These are phyloP conservation scores for Hemicordylus capensis DNA, from an alignment of 2,113 vertebrate genomes.

Conservation along the genomic window DNA sequence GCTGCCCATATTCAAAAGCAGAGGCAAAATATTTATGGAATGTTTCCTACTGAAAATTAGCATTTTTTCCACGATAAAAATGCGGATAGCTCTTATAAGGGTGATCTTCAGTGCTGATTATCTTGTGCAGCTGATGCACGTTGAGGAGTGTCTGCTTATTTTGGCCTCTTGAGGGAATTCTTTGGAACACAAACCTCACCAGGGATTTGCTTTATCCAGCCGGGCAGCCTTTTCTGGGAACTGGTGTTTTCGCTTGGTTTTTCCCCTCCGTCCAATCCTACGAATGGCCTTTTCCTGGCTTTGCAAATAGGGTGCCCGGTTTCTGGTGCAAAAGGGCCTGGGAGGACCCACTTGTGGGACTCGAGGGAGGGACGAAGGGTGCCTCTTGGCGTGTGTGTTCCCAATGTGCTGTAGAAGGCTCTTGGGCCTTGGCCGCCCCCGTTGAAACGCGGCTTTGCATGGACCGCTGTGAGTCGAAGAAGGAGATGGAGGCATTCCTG, in stretches of 20 bases:
- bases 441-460: neutral
- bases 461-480: neutral
- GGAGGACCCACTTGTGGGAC: too few relatives aligned
- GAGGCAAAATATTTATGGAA: neutral
- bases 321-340: too few relatives aligned
- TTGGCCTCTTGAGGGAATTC: slow-evolving; percentile 17
- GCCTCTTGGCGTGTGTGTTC: too few relatives aligned
- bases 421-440: too few relatives aligned
- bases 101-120: neutral
- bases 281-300: neutral
- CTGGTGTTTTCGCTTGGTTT: neutral
- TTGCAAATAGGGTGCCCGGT: neutral
- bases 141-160: neutral
- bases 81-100: neutral
- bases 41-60: neutral
- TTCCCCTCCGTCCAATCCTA: neutral
- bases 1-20: neutral
- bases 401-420: too few relatives aligned
- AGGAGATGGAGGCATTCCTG: neutral
- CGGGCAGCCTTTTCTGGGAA: neutral
- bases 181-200: neutral
- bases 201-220: neutral
- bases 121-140: slow-evolving; percentile 11
- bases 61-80: neutral
- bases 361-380: too few relatives aligned